A percentile compares a stretch with the other conserved stretches of the same genome.
These are phyloP conservation scores for Malthinus seriepunctatus DNA, from an alignment of 2,888 invertebrate species.

Conservation along the genomic window DNA sequence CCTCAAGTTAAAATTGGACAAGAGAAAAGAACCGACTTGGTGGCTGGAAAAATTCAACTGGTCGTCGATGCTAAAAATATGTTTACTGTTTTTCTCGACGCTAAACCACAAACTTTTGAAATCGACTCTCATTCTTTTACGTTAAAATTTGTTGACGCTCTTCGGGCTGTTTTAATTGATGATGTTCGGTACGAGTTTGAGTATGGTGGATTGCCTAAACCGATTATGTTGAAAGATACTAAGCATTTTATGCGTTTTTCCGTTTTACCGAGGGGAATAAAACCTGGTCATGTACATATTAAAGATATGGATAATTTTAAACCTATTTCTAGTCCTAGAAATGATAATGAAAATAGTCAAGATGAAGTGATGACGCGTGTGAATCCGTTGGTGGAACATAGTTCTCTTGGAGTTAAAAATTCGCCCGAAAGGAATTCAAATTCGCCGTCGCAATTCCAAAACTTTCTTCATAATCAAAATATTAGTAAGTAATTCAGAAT, in stretches of 20 bases:
- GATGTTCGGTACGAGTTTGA: constrained; percentile 77
- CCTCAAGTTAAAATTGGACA: constrained; percentile 93
- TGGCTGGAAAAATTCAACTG: constrained; percentile 81
- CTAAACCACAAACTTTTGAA: constrained; percentile 78
- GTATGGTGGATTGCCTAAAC: constrained; percentile 83
- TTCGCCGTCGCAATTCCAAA: constrained; percentile 48
- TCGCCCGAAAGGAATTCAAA: constrained; percentile 49
- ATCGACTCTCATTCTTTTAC: constrained; percentile 74
- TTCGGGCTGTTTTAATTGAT: constrained; percentile 77
- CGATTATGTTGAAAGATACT: constrained; percentile 71
- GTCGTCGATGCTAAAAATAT: constrained; percentile 80
- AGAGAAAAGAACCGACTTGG: constrained; percentile 75
- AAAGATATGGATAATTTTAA: constrained; percentile 72
- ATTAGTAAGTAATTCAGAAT: constrained; percentile 52
- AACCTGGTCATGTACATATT: constrained; percentile 71
- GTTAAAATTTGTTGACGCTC: constrained; percentile 77
- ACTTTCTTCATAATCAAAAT: constrained; percentile 46
- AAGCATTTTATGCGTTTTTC: constrained; percentile 83
- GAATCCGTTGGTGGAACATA: constrained; percentile 33
- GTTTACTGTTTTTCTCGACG: constrained; percentile 81
- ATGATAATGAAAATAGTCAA: constrained; percentile 42
- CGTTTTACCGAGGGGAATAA: constrained; percentile 72
- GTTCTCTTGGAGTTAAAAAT: constrained; percentile 26
- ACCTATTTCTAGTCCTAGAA: constrained; percentile 43
- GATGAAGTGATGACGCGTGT: constrained; percentile 29